These are phyloP conservation scores for Parasteatoda lunata DNA, from an alignment of 2,888 invertebrate species.

Conservation along the genomic window DNA sequence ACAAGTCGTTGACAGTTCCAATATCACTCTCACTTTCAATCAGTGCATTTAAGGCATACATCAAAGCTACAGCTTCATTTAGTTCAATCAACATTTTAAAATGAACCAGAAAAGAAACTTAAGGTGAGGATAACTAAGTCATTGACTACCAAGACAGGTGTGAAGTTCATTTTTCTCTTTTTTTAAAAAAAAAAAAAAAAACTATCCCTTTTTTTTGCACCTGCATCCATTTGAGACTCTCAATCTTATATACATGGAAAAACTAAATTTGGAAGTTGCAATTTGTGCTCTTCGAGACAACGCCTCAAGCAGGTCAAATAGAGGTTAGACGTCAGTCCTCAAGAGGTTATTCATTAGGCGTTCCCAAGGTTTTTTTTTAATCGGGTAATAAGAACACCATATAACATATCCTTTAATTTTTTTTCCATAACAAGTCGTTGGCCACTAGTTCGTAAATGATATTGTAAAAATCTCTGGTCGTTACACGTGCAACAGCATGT, in stretches of 20 bases:
- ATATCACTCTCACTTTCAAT: no score
- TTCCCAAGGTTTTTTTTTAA: constrained; percentile 47
- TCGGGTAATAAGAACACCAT: constrained; percentile 62
- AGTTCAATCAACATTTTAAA: not conserved
- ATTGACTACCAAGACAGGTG: constrained; percentile 60
- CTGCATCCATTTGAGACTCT: constrained; percentile 29
- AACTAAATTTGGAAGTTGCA: constrained; percentile 14
- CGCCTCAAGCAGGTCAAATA: constrained; percentile 57
- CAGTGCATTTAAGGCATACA: no score
- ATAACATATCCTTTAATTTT: constrained; percentile 8
- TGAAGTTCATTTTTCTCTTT: constrained; percentile 41
- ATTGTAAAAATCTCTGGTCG: not conserved
- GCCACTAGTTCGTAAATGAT: not conserved
- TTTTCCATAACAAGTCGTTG: not conserved
- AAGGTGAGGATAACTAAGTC: not conserved
- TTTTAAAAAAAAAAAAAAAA: no score
- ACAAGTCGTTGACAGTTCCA: no score
- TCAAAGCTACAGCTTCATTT: not conserved
- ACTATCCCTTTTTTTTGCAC: constrained; percentile 37
- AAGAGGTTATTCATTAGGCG: constrained; percentile 60
- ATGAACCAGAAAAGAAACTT: not conserved
- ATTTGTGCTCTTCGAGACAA: constrained; percentile 40
- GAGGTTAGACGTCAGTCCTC: constrained; percentile 40
- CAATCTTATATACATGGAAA: constrained; percentile 14
- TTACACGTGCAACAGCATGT: not conserved